Base-by-base conservation (phyloP, 2,797 vertebrate genomes). In the Amblyopsis hoosieri region DNA sequence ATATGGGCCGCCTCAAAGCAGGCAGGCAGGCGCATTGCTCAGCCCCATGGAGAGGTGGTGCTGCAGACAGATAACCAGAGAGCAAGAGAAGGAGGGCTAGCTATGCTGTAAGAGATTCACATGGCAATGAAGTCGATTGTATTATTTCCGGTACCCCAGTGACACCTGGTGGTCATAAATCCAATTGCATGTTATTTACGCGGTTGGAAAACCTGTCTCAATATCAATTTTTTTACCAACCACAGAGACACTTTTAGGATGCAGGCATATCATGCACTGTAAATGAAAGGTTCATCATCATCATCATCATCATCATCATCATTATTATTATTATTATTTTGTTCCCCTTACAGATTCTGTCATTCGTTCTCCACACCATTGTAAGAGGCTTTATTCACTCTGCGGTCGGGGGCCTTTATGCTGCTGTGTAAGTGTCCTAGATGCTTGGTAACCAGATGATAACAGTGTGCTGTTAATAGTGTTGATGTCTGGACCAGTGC, bases 341-440 rank as follows among this genome's bases (percentile, higher is more conserved):
- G 14, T 53, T 15, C 57, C 4, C 10, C 61, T 56, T 17, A 17
- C 87, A 99, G 97, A 96, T 99, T 74, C 82, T 99, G 60, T 99
- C 98, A 54, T 99, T 99, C 68, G 84, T 99, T 81, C 90, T 99
- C 82, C 98, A 99, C 91, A 99, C 98, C 0, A 84, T 99, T 0
- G 98, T 99, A 60, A 93, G 98, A 91, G 98, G 98, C 48, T 99
- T 99, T 89, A 99, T 99, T 86, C 98, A 99, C 82, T 99, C 98
- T 0, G 95, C 97, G 0, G 94, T 97, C 0, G 98, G 98, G 52
- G 98, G 98, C 45, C 93, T 99, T 42, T 99, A 99, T 1, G 98
- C 98, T 54, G 97, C 98, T 13, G 98, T 99, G 98, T 99, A 91
- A 95, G 98, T 96, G 54, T 37, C 13, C 33, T 61, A 17, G 14